phyloP scores from a whole-genome alignment of 2,113 vertebrate genomes.

The Poecilia latipinna region DNA sequence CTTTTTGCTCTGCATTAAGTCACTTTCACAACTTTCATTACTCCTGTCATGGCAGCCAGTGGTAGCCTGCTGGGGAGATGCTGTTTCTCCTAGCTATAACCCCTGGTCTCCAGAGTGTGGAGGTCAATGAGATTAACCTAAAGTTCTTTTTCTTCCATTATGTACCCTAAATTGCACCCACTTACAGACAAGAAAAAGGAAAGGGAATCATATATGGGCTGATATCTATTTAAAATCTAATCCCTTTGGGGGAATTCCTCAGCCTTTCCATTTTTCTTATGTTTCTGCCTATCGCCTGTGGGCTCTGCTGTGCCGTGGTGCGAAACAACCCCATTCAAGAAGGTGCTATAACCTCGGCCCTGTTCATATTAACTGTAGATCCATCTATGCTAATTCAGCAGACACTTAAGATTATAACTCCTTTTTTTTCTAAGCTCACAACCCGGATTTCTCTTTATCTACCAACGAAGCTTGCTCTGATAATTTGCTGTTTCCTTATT shows the following conservation, averaged over 20 bases:
- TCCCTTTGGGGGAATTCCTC: conserved; percentile 74
- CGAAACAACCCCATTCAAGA: conserved; percentile 43
- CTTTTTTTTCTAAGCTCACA: conserved; percentile 45
- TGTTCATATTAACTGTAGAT: conserved; percentile 68
- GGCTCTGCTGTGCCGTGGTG: conserved; percentile 59
- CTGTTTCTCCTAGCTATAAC: conserved; percentile 71
- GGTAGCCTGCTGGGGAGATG: conserved; percentile 56
- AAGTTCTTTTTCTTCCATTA: conserved; percentile 73
- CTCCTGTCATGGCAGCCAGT: conserved; percentile 66
- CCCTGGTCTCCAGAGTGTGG: conserved; percentile 67
- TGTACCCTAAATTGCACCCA: conserved; percentile 74
- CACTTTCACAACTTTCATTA: conserved; percentile 74
- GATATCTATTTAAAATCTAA: conserved; percentile 81
- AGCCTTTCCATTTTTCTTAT: conserved; percentile 74
- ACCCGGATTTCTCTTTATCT: conserved; percentile 33
- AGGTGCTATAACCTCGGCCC: conserved; percentile 71
- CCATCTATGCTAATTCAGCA: conserved; percentile 58
- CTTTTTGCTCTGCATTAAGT: conserved; percentile 21
- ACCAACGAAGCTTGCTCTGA: conserved; percentile 4
- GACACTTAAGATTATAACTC: conserved; percentile 65
- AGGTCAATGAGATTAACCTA: conserved; percentile 83
- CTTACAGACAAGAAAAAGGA: conserved; percentile 65
- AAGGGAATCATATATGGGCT: conserved; percentile 72
- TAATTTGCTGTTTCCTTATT: conserved; percentile 22
- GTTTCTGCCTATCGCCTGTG: conserved; percentile 72